Base-by-base conservation (phyloP, 2,888 invertebrate species). In the Lithophane semibrunnea region DNA sequence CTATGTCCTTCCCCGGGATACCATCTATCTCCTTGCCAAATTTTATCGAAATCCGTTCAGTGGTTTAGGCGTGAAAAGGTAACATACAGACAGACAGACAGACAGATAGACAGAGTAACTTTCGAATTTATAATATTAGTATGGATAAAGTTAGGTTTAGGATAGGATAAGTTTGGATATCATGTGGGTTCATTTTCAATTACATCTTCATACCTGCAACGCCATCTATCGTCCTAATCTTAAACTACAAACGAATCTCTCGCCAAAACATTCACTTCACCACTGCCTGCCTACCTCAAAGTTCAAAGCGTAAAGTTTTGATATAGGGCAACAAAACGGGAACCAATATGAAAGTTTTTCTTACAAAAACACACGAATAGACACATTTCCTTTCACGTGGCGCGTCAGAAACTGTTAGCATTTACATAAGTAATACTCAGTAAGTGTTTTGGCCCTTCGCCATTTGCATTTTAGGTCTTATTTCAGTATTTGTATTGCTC, bases 371-470 rank as follows among this genome's bases (percentile, higher is more conserved):
- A 77, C 75, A 73, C 49, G 70, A 65, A 67, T 63, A 60, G 16
- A 63, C n/a, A 58, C 75, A 68, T 77, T 79, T 66, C 63, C 64
- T 54, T 69, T 71, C 69, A 69, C 70, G 56, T 54, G 64, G 60
- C 71, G 65, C 76, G 54, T 58, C 64, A 60, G 70, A 75, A 80
- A 83, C 78, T 56, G 80, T 83, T 77, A 79, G 79, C 77, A 86
- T 89, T 89, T 86, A 83, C 86, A 84, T 89, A 87, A 74, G 82
- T 76, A 84, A 86, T 82, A 84, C 79, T 60, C 66, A 73, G 70
- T 81, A 84, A 86, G 81, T 86, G 82, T 85, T 86, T 83, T 77
- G 67, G 56, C 80, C 71, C 65, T 69, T 64, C 58, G 73, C 78
- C 69, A 83, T 84, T 88, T 86, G 72, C 80, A 82, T 60, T 84